Conservation (phyloP, 2,888 invertebrate genomes). For the Dendrolimus houi region DNA sequence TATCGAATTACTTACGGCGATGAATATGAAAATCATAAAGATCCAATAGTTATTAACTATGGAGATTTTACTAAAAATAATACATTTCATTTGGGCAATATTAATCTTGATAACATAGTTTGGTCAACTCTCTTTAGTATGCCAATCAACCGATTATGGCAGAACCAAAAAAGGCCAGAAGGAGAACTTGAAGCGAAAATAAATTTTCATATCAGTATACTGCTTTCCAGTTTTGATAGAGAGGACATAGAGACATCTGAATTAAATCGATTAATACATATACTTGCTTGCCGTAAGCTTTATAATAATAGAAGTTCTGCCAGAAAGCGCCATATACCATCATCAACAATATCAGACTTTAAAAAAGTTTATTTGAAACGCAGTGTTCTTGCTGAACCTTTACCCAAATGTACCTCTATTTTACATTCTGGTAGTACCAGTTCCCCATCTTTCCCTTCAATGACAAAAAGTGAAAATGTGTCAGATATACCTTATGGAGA, state of each 20-base stretch:
- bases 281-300: slow-evolving; percentile 55
- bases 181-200: slow-evolving; percentile 50
- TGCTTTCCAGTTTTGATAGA: slow-evolving; percentile 57
- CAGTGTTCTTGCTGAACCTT: slow-evolving; percentile 50
- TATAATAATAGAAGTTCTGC: slow-evolving; percentile 59
- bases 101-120: slow-evolving; percentile 49
- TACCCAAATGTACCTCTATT: slow-evolving; percentile 30
- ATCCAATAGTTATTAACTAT: slow-evolving; percentile 49
- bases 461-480: slow-evolving; percentile 34
- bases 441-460: slow-evolving; percentile 36
- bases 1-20: slow-evolving; percentile 55
- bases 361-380: slow-evolving; percentile 60
- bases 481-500: slow-evolving; percentile 16
- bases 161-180: slow-evolving; percentile 22
- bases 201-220: slow-evolving; percentile 55
- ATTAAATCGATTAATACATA: slow-evolving; percentile 48
- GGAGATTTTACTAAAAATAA: slow-evolving; percentile 48
- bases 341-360: slow-evolving; percentile 44
- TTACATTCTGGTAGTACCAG: slow-evolving; percentile 18
- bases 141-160: slow-evolving; percentile 55
- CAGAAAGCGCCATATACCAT: slow-evolving; percentile 35
- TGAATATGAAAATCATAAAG: slow-evolving; percentile 49
- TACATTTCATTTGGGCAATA: slow-evolving; percentile 54
- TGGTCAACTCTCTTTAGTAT: slow-evolving; percentile 38
- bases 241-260: slow-evolving; percentile 52